Evolutionary conservation across 2,113 vertebrate species (phyloP).

Genomic region (Ia io): DNA sequence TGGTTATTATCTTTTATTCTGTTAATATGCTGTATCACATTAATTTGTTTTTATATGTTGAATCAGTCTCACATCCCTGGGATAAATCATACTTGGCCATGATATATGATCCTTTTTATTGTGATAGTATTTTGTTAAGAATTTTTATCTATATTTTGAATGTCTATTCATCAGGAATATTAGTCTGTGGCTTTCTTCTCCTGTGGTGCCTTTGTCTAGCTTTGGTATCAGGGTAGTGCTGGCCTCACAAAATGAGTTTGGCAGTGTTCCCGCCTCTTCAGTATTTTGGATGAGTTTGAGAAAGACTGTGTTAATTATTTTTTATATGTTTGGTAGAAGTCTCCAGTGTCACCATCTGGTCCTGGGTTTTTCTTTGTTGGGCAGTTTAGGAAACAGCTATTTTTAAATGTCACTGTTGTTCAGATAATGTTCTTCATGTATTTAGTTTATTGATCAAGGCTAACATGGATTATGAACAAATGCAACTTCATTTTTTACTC

Average conservation of each 20-base stretch:
- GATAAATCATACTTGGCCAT: background rate
- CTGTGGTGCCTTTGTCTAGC: background rate
- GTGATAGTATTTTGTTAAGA: background rate
- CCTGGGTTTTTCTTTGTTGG: background rate
- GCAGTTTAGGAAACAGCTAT: background rate
- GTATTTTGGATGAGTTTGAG: background rate
- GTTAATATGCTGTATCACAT: background rate
- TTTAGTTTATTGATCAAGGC: background rate
- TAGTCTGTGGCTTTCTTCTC: background rate
- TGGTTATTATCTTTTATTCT: background rate
- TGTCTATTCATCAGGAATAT: background rate
- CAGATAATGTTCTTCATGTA: background rate
- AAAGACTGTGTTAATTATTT: background rate
- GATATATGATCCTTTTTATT: background rate
- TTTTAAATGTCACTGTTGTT: background rate
- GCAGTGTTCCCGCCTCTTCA: background rate
- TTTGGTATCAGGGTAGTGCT: background rate
- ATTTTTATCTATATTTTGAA: background rate
- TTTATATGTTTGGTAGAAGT: background rate
- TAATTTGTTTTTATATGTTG: background rate
- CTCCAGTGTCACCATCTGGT: background rate
- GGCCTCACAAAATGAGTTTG: background rate
- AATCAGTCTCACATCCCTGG: background rate
- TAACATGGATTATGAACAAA: background rate
- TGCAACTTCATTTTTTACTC: background rate